These are phyloP conservation scores for Blastomussa wellsi DNA, from an alignment of 92 coral and sea anemone genomes.

Conservation along the genomic window DNA sequence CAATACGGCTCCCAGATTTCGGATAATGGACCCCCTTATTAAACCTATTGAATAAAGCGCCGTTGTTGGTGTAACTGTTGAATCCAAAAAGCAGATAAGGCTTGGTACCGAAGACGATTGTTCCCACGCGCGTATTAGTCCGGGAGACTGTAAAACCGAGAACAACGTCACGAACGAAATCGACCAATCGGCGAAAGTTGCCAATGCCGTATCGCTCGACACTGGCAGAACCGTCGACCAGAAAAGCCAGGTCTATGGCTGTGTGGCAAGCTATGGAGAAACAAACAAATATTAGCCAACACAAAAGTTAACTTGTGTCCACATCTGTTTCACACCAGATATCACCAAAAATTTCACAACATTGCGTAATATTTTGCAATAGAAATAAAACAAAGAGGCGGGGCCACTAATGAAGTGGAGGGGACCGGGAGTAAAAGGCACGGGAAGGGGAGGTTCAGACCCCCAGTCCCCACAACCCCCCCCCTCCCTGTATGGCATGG, in stretches of 20 bases:
- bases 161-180: constrained; percentile 72
- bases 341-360: too few species aligned
- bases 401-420: too few species aligned
- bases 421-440: too few species aligned
- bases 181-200: constrained; percentile 74
- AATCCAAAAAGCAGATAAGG: constrained; percentile 61
- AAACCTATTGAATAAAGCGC: constrained; percentile 57
- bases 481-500: too few species aligned
- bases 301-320: too few species aligned
- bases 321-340: too few species aligned
- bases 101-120: constrained; percentile 69
- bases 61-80: constrained; percentile 61
- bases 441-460: too few species aligned
- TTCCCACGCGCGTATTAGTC: constrained; percentile 58
- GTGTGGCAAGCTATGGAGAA: constrained; percentile 68
- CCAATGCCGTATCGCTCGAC: constrained; percentile 86
- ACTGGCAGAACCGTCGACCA: constrained; percentile 88
- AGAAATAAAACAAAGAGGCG: too few species aligned
- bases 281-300: not conserved
- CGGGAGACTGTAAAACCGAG: constrained; percentile 81
- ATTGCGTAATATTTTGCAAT: too few species aligned
- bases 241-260: constrained; percentile 78
- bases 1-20: constrained; percentile 78
- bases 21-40: constrained; percentile 60
- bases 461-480: too few species aligned